Base-by-base conservation (phyloP, 2,888 invertebrate species). In the Papilio gigon region DNA sequence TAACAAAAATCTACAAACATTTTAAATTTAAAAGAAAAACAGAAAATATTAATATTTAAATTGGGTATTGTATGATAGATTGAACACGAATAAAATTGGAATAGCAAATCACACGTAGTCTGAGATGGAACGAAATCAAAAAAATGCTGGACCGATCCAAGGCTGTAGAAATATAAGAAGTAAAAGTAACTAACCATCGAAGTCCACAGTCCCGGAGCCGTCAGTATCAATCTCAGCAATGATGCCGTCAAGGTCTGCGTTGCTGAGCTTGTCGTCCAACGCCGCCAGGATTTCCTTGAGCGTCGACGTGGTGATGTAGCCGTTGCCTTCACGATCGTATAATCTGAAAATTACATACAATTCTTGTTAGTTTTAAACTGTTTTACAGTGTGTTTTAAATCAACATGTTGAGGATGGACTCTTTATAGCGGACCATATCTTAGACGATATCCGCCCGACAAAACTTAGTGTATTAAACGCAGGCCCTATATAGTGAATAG, bases 161-260 rank as follows among this genome's bases (percentile, higher is more conserved):
- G n/a, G n/a, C n/a, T n/a, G n/a, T n/a, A n/a, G n/a, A n/a, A n/a
- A n/a, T n/a, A 6, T 6, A 40, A 17, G 17, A 30, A 47, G 30
- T 53, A 17, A 25, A 42, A 27, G 11, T 37, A 37, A 70, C 69
- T 85, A 90, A 98, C 98, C 99, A 93, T 99, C 99, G 88, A 99
- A 99, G 90, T 99, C 99, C 75, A 99, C 99, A 75, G 99, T 99
- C 83, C 99, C 99, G 74, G 98, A 98, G 67, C 98, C 98, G 89
- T 99, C 99, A 71, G 98, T 98, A 91, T 99, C 99, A 80, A 99
- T 98, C 93, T 99, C 98, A 80, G 97, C 96, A 86, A 99, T 99
- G 93, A 99, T 99, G 76, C 98, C 98, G 85, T 99, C 98, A 76
- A 99, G 94, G 85, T 98, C 98, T 63, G 97, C 94, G 81, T 95